Evolutionary conservation across 2,888 invertebrate species (phyloP), one percentile per base, ranked within the genome.

Genomic region (Chrysotoxum bicinctum): DNA sequence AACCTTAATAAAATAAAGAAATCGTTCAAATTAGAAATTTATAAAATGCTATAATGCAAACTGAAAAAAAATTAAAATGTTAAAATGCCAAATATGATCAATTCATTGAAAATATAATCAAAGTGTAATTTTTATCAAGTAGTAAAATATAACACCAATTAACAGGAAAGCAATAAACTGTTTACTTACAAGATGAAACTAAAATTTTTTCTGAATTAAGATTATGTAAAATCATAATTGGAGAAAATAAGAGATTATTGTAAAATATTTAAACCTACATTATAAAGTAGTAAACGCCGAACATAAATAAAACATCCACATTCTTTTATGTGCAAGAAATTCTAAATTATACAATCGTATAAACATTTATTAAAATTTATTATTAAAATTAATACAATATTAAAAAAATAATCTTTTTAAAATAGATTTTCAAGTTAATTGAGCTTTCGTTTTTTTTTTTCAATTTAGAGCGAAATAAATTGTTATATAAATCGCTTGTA

Each of bases 331-430:
- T 83, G 78, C 62, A 74, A 73, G 48, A 69, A 78, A 83, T 83
- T 83, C 83, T 83, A 83, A 83, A 83, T 75, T 83, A 83, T 83
- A 83, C 83, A 79, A 79, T 83, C 64, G 79, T 74, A 79, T 83
- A 70, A 79, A 66, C 26, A 35, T 83, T 37, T 23, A 74, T 45
- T 74, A 40, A 83, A 52, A 56, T 70, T 74, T 79, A 79, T 64
- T 26, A 74, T 74, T 56, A 26, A 74, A 62, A 73, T 32, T 30
- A 62, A 72, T 45, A 72, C 21, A 58, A 43, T 32, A 60, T n/a
- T n/a, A 43, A 58, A 48, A 70, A 76, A 45, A 16, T 45, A 81
- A 81, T 52, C 48, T 62, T 16, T 48, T 54, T 12, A 19, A 58
- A 37, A 54, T 19, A 10, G 3, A 19, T 37, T 43, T 40, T 37